Conservation (phyloP, 2,113 vertebrate genomes). For the Mastomys coucha region DNA sequence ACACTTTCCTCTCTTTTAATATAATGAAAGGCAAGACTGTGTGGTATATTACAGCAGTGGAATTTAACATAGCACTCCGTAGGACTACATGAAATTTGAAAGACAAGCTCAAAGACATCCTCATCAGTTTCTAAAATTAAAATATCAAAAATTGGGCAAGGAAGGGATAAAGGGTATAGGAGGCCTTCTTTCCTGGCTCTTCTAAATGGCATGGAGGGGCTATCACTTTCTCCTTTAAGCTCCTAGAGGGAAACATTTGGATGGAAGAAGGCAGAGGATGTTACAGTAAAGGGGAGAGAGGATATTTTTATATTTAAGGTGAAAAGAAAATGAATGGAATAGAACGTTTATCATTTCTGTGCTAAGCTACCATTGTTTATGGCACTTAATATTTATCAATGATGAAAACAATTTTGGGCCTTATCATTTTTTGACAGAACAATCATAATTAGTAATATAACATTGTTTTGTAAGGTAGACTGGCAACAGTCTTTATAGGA, state of each 20-base stretch:
- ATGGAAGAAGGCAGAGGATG: not conserved
- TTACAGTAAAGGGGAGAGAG: not conserved
- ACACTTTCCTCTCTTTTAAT: not conserved
- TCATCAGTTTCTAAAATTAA: not conserved
- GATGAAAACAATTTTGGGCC: not conserved
- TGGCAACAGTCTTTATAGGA: not conserved
- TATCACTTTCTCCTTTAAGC: conserved; percentile 3
- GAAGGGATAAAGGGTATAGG: not conserved
- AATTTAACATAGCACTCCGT: not conserved
- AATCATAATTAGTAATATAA: conserved; percentile 5
- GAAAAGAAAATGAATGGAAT: not conserved
- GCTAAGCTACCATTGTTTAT: conserved; percentile 19
- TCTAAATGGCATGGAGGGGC: not conserved
- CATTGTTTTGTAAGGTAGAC: not conserved
- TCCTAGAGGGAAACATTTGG: not conserved
- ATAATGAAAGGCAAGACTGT: not conserved
- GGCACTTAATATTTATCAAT: not conserved
- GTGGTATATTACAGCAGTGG: conserved; percentile 28
- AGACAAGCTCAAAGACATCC: conserved; percentile 52
- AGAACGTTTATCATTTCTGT: conserved; percentile 1
- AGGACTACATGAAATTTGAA: conserved; percentile 37
- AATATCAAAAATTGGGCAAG: not conserved
- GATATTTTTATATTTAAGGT: not conserved
- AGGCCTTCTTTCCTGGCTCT: conserved; percentile 12
- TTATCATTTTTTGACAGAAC: conserved; percentile 46